Percentiles rank a stretch among this genome's conserved stretches.
Conservation (phyloP, 2,888 invertebrate species). For the Axea sp. region DNA sequence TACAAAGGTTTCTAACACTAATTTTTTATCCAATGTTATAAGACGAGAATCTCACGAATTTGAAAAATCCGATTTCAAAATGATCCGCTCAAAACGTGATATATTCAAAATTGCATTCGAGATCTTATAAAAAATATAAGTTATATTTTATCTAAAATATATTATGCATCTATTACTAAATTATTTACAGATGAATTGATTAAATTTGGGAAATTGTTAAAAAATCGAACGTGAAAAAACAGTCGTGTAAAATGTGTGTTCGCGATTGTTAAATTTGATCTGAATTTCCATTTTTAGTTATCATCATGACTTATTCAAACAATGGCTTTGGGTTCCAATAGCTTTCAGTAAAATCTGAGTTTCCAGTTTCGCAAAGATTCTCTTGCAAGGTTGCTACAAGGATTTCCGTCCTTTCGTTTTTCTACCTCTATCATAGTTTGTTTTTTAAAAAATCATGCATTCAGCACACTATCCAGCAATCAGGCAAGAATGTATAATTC, state of each 20-base stretch:
- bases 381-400: constrained; percentile 48
- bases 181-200: constrained; percentile 48
- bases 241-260: constrained; percentile 1
- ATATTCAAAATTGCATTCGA: constrained; percentile 29
- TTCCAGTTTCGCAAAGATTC: constrained; percentile 46
- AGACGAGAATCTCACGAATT: constrained; percentile 46
- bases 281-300: background rate
- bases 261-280: too few relatives aligned
- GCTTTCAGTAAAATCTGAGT: constrained; percentile 26
- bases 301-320: background rate
- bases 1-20: constrained; percentile 59
- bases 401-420: constrained; percentile 56
- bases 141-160: constrained; percentile 55
- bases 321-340: too few relatives aligned
- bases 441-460: constrained; percentile 55
- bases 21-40: constrained; percentile 60
- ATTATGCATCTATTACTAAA: constrained; percentile 48
- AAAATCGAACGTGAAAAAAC: constrained; percentile 35
- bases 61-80: constrained; percentile 49
- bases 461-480: constrained; percentile 57
- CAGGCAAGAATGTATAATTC: constrained; percentile 62
- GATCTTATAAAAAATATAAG: constrained; percentile 56
- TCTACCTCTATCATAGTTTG: constrained; percentile 52
- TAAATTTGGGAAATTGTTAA: constrained; percentile 21
- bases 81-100: constrained; percentile 24